Evolutionary conservation across 2,797 vertebrate species (phyloP).

Genomic region (Threskiornis aethiopicus): DNA sequence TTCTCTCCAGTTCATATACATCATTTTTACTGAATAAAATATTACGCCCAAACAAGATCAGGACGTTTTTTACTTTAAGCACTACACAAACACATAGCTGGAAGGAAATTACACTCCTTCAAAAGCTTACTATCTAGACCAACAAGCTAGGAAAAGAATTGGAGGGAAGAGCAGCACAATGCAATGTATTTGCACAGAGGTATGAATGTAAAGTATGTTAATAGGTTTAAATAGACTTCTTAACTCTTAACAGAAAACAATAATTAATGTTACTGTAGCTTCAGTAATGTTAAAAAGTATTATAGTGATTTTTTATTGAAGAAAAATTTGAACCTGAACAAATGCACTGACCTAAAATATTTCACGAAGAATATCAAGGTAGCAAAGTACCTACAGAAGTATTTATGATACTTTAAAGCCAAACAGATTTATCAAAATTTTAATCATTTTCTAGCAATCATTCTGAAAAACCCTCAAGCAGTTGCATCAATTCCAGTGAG

Average conservation of each 20-base stretch:
- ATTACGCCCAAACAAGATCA: not conserved
- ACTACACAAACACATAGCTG: not conserved
- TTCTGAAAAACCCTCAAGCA: not conserved
- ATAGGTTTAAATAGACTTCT: not conserved
- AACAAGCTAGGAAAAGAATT: not conserved
- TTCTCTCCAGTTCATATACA: not conserved
- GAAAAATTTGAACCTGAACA: not conserved
- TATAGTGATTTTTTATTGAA: not conserved
- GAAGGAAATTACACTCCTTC: not conserved
- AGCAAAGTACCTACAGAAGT: not conserved
- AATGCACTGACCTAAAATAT: not conserved
- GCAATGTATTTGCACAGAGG: not conserved
- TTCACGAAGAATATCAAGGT: not conserved
- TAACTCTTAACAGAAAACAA: not conserved
- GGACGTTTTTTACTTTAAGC: not conserved
- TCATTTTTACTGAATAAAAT: not conserved
- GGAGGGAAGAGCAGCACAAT: not conserved
- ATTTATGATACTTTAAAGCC: not conserved
- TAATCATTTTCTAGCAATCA: not conserved
- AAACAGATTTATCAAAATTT: not conserved
- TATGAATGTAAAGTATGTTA: rapidly evolving
- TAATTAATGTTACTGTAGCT: not conserved
- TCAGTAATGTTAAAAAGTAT: not conserved
- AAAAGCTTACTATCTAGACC: not conserved
- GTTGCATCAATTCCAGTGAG: not conserved